These are phyloP conservation scores for Bergia puertoricense DNA, from an alignment of 92 coral and sea anemone species.

Conservation along the genomic window DNA sequence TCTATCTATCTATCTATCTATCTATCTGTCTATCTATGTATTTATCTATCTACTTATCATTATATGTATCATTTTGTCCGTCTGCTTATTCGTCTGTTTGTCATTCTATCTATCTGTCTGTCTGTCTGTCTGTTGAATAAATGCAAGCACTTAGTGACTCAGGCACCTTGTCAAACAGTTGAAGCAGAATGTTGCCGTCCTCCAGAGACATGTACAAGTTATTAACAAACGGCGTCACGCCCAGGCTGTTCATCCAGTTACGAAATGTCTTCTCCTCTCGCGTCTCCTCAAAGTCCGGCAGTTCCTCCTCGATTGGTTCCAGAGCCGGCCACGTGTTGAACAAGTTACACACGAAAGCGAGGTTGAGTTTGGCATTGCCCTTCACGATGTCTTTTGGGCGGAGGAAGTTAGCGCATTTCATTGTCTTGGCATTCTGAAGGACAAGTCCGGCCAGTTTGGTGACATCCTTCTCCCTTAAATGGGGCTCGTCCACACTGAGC, in stretches of 20 bases:
- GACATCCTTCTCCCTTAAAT: constrained; percentile 71
- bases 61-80: too few relatives aligned
- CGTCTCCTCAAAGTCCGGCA: constrained; percentile 88
- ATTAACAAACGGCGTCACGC: constrained; percentile 87
- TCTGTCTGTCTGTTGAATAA: not conserved
- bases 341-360: constrained; percentile 88
- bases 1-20: too few relatives aligned
- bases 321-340: constrained; percentile 84
- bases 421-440: constrained; percentile 84
- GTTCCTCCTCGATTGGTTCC: constrained; percentile 77
- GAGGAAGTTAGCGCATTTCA: constrained; percentile 91
- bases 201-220: constrained; percentile 78
- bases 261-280: constrained; percentile 97
- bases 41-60: too few relatives aligned
- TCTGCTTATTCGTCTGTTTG: not conserved
- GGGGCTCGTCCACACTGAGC: constrained; percentile 76
- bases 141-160: not conserved
- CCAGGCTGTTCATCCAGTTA: constrained; percentile 99
- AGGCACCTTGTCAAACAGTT: constrained; percentile 83
- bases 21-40: too few relatives aligned
- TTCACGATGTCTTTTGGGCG: constrained; percentile 83
- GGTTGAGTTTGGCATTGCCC: constrained; percentile 89
- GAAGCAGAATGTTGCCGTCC: constrained; percentile 85
- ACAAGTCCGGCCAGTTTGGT: constrained; percentile 82
- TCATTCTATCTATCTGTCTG: too few relatives aligned